phyloP scores from a whole-genome alignment of 2,888 invertebrate species.

The Anthophora plumipes region DNA sequence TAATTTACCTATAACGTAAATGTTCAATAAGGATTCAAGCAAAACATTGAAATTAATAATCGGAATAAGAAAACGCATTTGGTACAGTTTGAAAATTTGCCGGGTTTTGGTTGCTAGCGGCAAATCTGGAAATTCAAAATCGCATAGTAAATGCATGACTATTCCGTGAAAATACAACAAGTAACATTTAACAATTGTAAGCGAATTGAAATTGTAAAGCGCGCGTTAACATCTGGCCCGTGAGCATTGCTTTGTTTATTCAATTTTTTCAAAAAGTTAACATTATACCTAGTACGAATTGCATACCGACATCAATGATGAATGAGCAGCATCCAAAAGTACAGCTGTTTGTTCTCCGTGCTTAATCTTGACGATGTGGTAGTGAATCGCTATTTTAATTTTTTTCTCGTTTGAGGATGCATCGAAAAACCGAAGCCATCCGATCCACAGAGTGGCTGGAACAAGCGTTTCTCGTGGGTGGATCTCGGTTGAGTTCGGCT shows the following conservation, averaged over 20 bases:
- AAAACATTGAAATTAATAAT: too few species aligned
- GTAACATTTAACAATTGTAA: slow-evolving; percentile 35
- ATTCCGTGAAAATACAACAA: slow-evolving; percentile 56
- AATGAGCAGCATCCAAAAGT: slow-evolving; percentile 13
- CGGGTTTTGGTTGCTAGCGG: too few species aligned
- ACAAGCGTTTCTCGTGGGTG: slow-evolving; percentile 68
- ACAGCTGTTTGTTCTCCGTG: slow-evolving; percentile 7
- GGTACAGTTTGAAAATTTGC: too few species aligned
- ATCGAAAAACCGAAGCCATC: slow-evolving; percentile 38
- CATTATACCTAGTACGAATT: background rate
- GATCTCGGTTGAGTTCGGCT: slow-evolving; percentile 71
- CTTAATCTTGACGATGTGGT: slow-evolving; percentile 24
- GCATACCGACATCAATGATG: background rate
- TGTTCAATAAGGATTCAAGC: too few species aligned
- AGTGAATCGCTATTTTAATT: slow-evolving; percentile 51
- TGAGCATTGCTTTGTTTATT: background rate
- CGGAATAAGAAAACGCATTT: too few species aligned
- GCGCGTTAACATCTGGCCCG: slow-evolving; percentile 27
- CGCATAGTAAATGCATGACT: background rate
- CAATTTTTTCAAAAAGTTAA: background rate
- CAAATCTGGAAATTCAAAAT: slow-evolving; percentile 4
- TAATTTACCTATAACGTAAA: too few species aligned
- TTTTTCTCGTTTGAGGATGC: slow-evolving; percentile 16
- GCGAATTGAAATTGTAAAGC: slow-evolving; percentile 41
- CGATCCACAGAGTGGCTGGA: slow-evolving; percentile 16